phyloP scores from a whole-genome alignment of 2,113 vertebrate species.

The Nipponia nippon region DNA sequence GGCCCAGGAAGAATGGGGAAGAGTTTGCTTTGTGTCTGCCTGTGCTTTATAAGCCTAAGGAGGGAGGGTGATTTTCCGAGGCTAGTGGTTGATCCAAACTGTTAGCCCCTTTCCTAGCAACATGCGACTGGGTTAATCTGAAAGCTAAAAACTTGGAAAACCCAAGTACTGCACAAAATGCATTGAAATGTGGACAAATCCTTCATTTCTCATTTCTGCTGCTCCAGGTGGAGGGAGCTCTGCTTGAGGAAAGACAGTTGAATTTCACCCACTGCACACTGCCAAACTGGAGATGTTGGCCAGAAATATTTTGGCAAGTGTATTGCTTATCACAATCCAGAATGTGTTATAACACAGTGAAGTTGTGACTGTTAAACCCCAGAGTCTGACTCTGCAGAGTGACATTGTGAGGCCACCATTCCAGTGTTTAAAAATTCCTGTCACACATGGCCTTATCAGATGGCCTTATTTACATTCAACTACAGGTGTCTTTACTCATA shows the following conservation, averaged over 20 bases:
- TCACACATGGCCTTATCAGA: constrained; percentile 6
- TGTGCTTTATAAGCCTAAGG: neutral
- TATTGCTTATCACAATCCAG: neutral
- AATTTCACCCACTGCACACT: neutral
- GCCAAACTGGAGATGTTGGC: neutral
- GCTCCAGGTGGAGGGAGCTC: neutral
- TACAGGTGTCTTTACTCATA: constrained; percentile 53
- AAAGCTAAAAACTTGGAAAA: neutral
- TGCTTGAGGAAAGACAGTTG: neutral
- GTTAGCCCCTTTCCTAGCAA: neutral
- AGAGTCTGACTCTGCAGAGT: neutral
- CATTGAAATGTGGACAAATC: neutral
- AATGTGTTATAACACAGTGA: neutral
- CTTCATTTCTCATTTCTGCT: neutral
- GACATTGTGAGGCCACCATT: neutral
- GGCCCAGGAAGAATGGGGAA: neutral
- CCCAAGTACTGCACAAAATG: neutral
- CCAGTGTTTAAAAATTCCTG: constrained; percentile 32
- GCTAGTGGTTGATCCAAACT: neutral
- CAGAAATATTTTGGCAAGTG: neutral
- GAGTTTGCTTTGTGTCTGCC: constrained; percentile 30
- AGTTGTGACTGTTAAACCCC: neutral
- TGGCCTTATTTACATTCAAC: constrained; percentile 29
- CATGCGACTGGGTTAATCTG: neutral
- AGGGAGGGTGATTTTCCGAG: neutral